Evolutionary conservation across 2,113 vertebrate species (phyloP).

Genomic region (Pterocles orientalis): DNA sequence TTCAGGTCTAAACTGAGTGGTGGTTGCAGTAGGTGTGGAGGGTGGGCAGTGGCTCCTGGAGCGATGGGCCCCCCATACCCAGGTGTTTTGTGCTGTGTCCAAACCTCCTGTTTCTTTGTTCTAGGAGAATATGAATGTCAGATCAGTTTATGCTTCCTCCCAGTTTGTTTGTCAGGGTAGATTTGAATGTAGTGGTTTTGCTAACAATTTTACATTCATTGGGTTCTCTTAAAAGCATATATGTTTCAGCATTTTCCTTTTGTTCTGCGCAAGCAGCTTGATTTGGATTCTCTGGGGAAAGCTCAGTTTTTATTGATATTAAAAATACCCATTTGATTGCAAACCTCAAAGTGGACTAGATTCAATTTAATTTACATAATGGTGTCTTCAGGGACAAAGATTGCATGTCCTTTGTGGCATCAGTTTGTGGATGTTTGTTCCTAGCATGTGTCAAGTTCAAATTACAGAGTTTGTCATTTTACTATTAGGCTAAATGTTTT

Average conservation of each 20-base stretch:
- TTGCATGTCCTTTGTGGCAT: slow-evolving; percentile 53
- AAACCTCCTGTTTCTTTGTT: background rate
- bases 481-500: slow-evolving; percentile 16
- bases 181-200: slow-evolving; percentile 1
- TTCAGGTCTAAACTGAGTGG: background rate
- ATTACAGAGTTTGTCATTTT: slow-evolving; percentile 47
- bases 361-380: slow-evolving; percentile 23
- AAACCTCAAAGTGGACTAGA: slow-evolving; percentile 37
- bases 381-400: slow-evolving; percentile 51
- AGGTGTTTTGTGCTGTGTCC: background rate
- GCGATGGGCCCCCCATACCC: background rate
- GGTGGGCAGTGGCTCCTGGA: background rate
- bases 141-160: slow-evolving; percentile 6
- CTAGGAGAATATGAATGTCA: background rate
- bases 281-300: slow-evolving; percentile 55
- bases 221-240: slow-evolving; percentile 11
- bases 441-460: slow-evolving; percentile 43
- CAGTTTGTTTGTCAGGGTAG: slow-evolving; percentile 11
- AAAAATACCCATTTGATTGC: slow-evolving; percentile 49
- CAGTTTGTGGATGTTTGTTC: slow-evolving; percentile 56
- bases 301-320: slow-evolving; percentile 63
- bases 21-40: background rate
- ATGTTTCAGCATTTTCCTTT: slow-evolving; percentile 32
- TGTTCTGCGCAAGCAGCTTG: slow-evolving; percentile 39
- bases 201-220: slow-evolving; percentile 24